Evolutionary conservation across 2,113 vertebrate species (phyloP).

Genomic region (Tichodroma muraria): DNA sequence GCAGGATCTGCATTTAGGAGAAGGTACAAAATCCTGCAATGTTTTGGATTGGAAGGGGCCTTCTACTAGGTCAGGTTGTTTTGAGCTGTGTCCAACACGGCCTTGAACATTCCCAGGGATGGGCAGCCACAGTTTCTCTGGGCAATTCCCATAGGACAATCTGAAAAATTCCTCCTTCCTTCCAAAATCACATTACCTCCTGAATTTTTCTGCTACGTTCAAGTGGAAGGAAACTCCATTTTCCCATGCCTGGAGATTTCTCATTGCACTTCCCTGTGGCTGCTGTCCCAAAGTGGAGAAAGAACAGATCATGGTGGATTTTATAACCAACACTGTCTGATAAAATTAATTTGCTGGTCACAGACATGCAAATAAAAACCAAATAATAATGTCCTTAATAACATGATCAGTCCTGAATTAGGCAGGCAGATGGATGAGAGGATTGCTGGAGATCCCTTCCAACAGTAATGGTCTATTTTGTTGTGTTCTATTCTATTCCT

Average conservation of each 20-base stretch:
- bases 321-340: background rate
- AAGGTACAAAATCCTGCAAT: background rate
- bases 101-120: background rate
- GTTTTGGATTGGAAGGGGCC: background rate
- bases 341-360: background rate
- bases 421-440: background rate
- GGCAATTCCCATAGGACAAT: background rate
- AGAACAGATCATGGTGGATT: background rate
- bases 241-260: background rate
- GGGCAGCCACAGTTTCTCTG: background rate
- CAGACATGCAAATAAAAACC: background rate
- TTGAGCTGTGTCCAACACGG: background rate
- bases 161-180: background rate
- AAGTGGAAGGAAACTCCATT: background rate
- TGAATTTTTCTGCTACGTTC: background rate
- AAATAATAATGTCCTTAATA: background rate
- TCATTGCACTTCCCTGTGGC: background rate
- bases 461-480: background rate
- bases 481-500: background rate
- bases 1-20: background rate
- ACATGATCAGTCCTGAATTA: background rate
- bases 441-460: background rate
- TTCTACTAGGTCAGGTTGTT: background rate
- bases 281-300: background rate
- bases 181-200: background rate